Evolutionary conservation across 2,888 invertebrate species (phyloP), one percentile per base, ranked within the genome.

Genomic region (Entomobrya proxima): DNA sequence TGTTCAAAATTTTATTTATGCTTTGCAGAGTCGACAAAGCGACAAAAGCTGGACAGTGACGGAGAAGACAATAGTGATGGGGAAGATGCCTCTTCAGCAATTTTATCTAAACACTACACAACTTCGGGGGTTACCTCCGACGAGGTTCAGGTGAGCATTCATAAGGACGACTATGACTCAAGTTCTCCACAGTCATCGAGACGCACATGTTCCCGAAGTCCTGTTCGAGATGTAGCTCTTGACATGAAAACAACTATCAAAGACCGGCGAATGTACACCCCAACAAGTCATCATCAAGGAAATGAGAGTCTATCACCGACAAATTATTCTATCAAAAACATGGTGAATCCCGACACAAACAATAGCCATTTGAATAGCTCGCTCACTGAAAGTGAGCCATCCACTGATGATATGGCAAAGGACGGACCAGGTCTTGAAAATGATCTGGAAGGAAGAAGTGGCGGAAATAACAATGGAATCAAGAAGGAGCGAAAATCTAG

Each of bases 1-100:
- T n/a, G n/a, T n/a, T n/a, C n/a, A 84, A 67, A 69, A 67, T 77
- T 83, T 83, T 85, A 76, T 86, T 75, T 85, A n/a, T n/a, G 40
- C 55, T 82, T 89, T 88, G 35, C 83, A 89, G 89, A 88, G 58
- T 89, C 89, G 27, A 88, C 86, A 61, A 88, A 89, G 78, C 88
- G 89, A 67, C 89, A 88, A 86, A 89, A 88, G 85, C 69, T 87
- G 82, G 89, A 89, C 67, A 88, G 87, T 67, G 88, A 89, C 50
- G 88, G 87, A 15, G 89, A 88, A 24, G 86, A 86, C 13, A 64
- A 80, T 47, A 80, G 75, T 15, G 87, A 87, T 24, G 85, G 74
- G n/a, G 87, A 87, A 24, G 77, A 67, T 30, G 37, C 50, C 13
- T 13, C 18, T 9, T n/a, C 69, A n/a, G 27, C 52, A 55, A 7